A percentile compares a stretch with the other conserved stretches of the same genome.
These are phyloP conservation scores for Cheilinus undulatus DNA, from an alignment of 2,113 vertebrate genomes.

Conservation along the genomic window DNA sequence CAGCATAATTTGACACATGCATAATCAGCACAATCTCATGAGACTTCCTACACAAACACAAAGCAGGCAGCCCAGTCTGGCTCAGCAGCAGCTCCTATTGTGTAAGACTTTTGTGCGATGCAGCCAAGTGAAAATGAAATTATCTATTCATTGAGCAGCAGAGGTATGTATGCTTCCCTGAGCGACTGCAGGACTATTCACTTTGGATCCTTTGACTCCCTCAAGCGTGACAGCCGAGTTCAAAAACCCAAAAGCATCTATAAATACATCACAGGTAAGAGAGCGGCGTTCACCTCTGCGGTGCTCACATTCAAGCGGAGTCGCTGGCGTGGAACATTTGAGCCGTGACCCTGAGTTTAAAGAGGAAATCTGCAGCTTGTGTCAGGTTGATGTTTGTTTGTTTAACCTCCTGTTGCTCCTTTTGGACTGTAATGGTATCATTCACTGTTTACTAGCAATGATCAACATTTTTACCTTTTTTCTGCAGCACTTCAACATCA, in stretches of 20 bases:
- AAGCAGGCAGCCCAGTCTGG: neutral
- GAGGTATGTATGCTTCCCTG: conserved; percentile 10
- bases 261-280: conserved; percentile 33
- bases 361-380: neutral
- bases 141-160: conserved; percentile 47
- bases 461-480: no score
- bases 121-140: conserved; percentile 41
- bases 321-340: neutral
- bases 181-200: conserved; percentile 40
- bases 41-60: neutral
- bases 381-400: neutral
- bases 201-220: conserved; percentile 26
- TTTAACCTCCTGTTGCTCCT: neutral
- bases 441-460: no score
- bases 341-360: neutral
- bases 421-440: no score
- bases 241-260: conserved; percentile 31
- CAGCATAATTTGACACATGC: neutral
- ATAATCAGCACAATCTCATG: neutral
- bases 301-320: neutral
- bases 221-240: conserved; percentile 42
- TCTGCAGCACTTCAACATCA: no score
- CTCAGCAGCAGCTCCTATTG: conserved; percentile 10
- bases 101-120: conserved; percentile 1
- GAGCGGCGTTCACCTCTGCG: neutral